Percentiles rank a stretch among this genome's conserved stretches.
Conservation (phyloP, 2,797 vertebrate genomes). For the Lindbergichthys nudifrons region DNA sequence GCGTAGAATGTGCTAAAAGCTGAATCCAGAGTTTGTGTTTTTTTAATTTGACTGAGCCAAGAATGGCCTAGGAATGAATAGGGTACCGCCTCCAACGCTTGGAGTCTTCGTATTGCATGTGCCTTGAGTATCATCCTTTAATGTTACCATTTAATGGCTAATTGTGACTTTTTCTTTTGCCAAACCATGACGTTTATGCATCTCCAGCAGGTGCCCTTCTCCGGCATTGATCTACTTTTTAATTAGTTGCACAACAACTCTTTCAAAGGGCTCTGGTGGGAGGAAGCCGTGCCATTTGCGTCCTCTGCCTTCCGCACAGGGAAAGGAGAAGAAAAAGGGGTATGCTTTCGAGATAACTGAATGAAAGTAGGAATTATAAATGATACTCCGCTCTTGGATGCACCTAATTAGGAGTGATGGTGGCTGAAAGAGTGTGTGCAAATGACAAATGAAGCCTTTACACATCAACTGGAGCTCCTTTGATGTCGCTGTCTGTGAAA, state of each 20-base stretch:
- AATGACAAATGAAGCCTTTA: constrained; percentile 60
- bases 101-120: not conserved
- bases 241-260: constrained; percentile 83
- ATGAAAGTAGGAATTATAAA: constrained; percentile 43
- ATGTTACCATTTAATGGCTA: not conserved
- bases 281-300: constrained; percentile 58
- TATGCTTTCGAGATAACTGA: constrained; percentile 11
- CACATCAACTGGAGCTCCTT: constrained; percentile 42
- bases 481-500: constrained; percentile 56
- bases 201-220: constrained; percentile 67
- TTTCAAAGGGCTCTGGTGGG: constrained; percentile 75
- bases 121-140: not conserved
- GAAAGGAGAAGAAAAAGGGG: not conserved
- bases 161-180: constrained; percentile 4
- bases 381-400: constrained; percentile 39
- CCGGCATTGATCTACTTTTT: constrained; percentile 68
- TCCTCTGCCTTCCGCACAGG: not conserved
- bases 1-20: too few relatives aligned
- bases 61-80: too few relatives aligned
- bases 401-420: constrained; percentile 42
- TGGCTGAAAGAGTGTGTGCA: constrained; percentile 21
- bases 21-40: too few relatives aligned
- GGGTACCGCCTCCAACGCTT: too few relatives aligned
- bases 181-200: constrained; percentile 8
- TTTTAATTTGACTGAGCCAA: too few relatives aligned